These are phyloP conservation scores for Chondrosia reniformis DNA, from an alignment of 37 sponge, comb jelly and placozoan species.

Conservation along the genomic window DNA sequence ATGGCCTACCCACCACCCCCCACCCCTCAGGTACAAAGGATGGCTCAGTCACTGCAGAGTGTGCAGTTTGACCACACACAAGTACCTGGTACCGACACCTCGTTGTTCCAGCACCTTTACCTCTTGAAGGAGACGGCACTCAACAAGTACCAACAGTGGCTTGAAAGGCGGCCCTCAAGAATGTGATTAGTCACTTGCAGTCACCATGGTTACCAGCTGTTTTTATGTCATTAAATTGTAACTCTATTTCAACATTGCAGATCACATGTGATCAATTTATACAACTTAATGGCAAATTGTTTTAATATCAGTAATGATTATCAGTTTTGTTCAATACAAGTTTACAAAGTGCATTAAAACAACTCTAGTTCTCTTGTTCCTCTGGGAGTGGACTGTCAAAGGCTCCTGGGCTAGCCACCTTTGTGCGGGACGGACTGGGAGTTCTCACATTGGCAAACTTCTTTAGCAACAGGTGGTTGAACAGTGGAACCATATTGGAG, in stretches of 20 bases:
- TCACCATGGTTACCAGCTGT: too few relatives aligned
- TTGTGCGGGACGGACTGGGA: slow-evolving; percentile 15
- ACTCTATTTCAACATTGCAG: too few relatives aligned
- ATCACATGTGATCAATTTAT: too few relatives aligned
- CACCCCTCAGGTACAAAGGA: not conserved
- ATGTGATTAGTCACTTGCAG: too few relatives aligned
- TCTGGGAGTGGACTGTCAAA: slow-evolving; percentile 37
- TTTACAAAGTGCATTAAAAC: too few relatives aligned
- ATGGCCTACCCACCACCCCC: not conserved
- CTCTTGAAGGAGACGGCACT: slow-evolving; percentile 8
- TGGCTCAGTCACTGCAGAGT: not conserved
- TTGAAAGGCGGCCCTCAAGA: not conserved
- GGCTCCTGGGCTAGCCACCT: slow-evolving; percentile 36
- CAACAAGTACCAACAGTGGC: slow-evolving; percentile 9
- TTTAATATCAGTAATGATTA: too few relatives aligned
- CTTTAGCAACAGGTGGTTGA: slow-evolving; percentile 55
- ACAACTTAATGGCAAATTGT: too few relatives aligned
- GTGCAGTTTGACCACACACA: not conserved
- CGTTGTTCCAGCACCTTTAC: not conserved
- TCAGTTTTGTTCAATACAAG: too few relatives aligned
- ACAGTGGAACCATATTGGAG: slow-evolving; percentile 36
- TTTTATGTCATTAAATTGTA: too few relatives aligned
- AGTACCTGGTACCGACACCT: not conserved
- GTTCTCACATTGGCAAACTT: slow-evolving; percentile 50
- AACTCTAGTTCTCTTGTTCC: not conserved